phyloP scores from a whole-genome alignment of 1,140 invertebrate genomes.

The Trichonephila clavipes region DNA sequence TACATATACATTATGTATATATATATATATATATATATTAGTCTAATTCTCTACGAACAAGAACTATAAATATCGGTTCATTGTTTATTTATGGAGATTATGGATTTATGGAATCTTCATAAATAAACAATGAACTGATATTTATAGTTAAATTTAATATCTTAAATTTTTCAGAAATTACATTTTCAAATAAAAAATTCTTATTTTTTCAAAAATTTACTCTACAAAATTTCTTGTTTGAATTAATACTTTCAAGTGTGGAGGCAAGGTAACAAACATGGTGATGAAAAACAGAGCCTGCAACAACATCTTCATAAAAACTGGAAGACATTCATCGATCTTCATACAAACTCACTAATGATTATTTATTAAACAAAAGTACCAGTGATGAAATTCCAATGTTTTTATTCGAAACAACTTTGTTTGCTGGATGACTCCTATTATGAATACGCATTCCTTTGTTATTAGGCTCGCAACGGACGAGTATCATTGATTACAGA shows the following conservation, averaged over 20 bases:
- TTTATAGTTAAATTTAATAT: no score
- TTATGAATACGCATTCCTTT: not conserved
- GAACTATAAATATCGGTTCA: no score
- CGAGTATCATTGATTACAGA: not conserved
- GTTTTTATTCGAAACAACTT: not conserved
- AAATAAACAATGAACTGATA: not conserved
- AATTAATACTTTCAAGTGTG: not conserved
- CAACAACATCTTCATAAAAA: not conserved
- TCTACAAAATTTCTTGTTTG: no score
- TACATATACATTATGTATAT: no score
- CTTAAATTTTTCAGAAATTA: no score
- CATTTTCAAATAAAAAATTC: no score
- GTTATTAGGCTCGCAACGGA: not conserved
- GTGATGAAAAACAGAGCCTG: not conserved
- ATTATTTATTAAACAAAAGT: slow-evolving; percentile 53
- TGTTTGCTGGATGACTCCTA: not conserved
- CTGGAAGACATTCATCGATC: not conserved
- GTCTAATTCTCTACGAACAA: no score
- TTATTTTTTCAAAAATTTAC: no score
- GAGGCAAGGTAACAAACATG: no score
- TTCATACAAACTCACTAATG: slow-evolving; percentile 37
- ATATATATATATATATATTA: no score
- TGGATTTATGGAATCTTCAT: no score
- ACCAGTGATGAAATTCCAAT: not conserved
- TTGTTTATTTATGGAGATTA: no score